These are phyloP conservation scores for Mohoua ochrocephala DNA, from an alignment of 2,113 vertebrate genomes.

Conservation along the genomic window DNA sequence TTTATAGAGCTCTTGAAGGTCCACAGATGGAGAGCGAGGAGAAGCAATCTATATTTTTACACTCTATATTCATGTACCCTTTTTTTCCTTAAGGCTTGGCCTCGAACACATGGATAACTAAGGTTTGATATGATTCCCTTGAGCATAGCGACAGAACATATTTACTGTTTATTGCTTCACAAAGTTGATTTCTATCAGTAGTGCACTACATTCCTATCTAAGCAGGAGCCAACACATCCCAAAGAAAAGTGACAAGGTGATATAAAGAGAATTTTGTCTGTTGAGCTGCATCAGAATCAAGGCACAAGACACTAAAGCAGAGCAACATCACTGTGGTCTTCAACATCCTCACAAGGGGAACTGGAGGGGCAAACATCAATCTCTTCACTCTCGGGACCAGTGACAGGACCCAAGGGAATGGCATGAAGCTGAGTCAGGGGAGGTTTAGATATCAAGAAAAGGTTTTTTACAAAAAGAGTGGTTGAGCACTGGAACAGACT, in stretches of 20 bases:
- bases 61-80: neutral
- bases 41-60: slow-evolving; percentile 10
- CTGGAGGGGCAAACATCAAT: neutral
- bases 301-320: neutral
- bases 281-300: neutral
- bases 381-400: neutral
- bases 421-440: neutral
- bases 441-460: neutral
- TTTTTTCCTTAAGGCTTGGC: neutral
- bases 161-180: neutral
- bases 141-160: neutral
- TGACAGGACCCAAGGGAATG: neutral
- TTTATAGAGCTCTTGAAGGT: slow-evolving; percentile 25
- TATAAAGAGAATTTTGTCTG: neutral
- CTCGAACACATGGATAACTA: neutral
- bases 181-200: neutral
- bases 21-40: neutral
- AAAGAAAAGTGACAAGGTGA: neutral
- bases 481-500: neutral
- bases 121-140: neutral
- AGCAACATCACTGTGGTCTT: neutral
- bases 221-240: neutral
- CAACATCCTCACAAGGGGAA: neutral
- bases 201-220: neutral
- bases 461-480: neutral